Evolutionary conservation across 53 echinoderm and acorn worm species (phyloP).

Genomic region (Holothuria scabra): DNA sequence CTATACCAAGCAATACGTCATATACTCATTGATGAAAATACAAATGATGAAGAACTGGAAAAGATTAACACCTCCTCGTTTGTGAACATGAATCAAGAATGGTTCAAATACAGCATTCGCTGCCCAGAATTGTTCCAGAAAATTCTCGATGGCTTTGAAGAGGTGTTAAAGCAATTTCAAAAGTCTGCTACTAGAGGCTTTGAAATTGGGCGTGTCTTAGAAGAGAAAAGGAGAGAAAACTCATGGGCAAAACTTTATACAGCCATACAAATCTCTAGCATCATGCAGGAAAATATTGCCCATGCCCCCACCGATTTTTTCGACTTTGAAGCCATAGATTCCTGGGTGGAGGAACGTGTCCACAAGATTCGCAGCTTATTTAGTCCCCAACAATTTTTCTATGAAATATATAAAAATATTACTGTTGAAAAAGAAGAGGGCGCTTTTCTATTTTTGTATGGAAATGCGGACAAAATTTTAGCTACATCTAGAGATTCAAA

Average conservation of each 20-base stretch:
- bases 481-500: neutral
- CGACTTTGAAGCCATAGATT: neutral
- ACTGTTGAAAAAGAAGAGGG: neutral
- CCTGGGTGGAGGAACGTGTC: neutral
- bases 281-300: neutral
- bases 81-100: neutral
- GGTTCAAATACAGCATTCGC: neutral
- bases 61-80: neutral
- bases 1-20: neutral
- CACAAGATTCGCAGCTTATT: neutral
- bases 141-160: neutral
- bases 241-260: conserved; percentile 2
- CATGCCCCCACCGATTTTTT: neutral
- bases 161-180: neutral
- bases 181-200: neutral
- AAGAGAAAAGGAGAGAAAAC: neutral
- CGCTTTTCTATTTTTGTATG: conserved; percentile 4
- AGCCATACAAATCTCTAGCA: neutral
- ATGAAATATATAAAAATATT: neutral
- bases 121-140: neutral
- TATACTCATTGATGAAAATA: neutral
- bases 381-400: neutral
- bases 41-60: neutral
- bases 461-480: neutral
- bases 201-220: neutral